A percentile compares a stretch with the other conserved stretches of the same genome.
These are phyloP conservation scores for Limonius californicus DNA, from an alignment of 1,140 invertebrate species.

Conservation along the genomic window DNA sequence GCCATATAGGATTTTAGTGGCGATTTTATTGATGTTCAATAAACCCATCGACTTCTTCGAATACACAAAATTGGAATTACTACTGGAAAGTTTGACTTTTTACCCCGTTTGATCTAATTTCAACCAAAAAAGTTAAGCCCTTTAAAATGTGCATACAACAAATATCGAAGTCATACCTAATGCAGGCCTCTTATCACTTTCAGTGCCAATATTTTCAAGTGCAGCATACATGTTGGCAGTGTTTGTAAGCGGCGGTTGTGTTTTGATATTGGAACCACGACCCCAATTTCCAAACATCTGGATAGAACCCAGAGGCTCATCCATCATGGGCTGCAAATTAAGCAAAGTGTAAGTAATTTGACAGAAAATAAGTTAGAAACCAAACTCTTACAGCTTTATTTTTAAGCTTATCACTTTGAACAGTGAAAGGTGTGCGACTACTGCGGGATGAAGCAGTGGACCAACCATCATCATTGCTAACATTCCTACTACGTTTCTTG, in stretches of 20 bases:
- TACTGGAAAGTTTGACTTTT: too few species aligned
- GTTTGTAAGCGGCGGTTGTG: conserved; percentile 32
- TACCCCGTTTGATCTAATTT: too few species aligned
- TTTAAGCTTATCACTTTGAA: conserved; percentile 53
- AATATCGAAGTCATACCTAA: background rate
- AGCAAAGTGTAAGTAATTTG: conserved; percentile 27
- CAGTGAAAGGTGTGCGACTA: conserved; percentile 43
- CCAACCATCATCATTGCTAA: conserved; percentile 45
- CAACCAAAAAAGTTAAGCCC: too few species aligned
- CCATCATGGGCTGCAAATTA: conserved; percentile 48
- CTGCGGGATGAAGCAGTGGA: conserved; percentile 30
- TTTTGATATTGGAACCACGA: conserved; percentile 37
- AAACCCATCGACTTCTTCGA: too few species aligned
- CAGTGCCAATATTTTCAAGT: conserved; percentile 47
- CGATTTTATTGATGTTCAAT: too few species aligned
- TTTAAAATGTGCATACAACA: too few species aligned
- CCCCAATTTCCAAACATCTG: conserved; percentile 44
- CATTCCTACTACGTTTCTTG: conserved; percentile 37
- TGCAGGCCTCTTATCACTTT: conserved; percentile 46
- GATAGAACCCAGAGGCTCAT: conserved; percentile 49
- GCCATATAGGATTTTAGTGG: too few species aligned
- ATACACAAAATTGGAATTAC: too few species aligned
- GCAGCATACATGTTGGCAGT: conserved; percentile 50
- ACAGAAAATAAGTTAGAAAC: background rate
- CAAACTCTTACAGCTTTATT: conserved; percentile 47